phyloP scores from a whole-genome alignment of 2,797 vertebrate species.

The Rhinella marina region DNA sequence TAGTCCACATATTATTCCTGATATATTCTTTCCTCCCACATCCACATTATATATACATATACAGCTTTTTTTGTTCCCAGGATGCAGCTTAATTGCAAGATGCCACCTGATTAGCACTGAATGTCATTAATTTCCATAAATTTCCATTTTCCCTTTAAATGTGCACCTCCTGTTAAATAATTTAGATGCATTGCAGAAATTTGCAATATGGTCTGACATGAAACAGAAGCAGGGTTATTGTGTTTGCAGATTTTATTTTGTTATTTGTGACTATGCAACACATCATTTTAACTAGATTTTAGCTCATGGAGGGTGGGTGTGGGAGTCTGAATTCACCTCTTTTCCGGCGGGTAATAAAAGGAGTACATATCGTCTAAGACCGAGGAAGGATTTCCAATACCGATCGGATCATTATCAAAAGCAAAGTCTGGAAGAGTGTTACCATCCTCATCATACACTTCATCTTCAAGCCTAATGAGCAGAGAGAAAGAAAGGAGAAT shows the following conservation, averaged over 20 bases:
- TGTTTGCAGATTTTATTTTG: conserved; percentile 58
- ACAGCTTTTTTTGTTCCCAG: not conserved
- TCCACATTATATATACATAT: conserved; percentile 22
- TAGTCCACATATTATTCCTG: conserved; percentile 44
- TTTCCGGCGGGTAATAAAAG: conserved; percentile 81
- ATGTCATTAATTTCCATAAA: conserved; percentile 53
- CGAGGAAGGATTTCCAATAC: conserved; percentile 81
- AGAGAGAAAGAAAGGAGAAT: conserved; percentile 58
- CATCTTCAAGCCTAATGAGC: conserved; percentile 78
- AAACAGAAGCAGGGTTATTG: conserved; percentile 55
- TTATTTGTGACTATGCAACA: conserved; percentile 57
- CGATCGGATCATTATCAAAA: conserved; percentile 83
- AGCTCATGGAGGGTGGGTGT: conserved; percentile 22
- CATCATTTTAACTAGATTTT: conserved; percentile 42
- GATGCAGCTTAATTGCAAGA: conserved; percentile 48
- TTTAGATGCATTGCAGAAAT: conserved; percentile 49
- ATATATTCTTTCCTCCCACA: conserved; percentile 46
- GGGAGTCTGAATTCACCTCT: conserved; percentile 79
- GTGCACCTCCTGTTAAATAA: conserved; percentile 44
- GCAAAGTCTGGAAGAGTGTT: conserved; percentile 84
- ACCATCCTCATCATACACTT: conserved; percentile 89
- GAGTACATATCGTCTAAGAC: conserved; percentile 81
- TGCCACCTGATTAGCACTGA: conserved; percentile 52
- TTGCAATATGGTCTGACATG: conserved; percentile 55
- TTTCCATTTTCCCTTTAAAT: conserved; percentile 52